Conservation (phyloP, 2,113 vertebrate genomes). For the Eurypyga helias region DNA sequence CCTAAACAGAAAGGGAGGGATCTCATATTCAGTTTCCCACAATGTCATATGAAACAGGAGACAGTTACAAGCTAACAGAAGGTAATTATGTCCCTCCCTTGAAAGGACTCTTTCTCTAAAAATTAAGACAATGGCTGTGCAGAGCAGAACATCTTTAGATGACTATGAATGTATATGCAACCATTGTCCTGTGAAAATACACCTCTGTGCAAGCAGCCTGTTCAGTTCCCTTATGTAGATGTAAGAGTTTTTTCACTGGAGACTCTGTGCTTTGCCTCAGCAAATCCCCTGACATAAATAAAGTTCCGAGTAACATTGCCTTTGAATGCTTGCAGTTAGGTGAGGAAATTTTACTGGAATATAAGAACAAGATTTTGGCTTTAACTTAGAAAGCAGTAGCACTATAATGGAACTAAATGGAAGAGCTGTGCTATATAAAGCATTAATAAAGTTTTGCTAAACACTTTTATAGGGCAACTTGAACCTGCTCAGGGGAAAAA, state of each 20-base stretch:
- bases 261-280: neutral
- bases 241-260: neutral
- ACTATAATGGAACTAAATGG: neutral
- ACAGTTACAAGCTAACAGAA: neutral
- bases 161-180: neutral
- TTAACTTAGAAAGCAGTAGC: neutral
- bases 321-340: neutral
- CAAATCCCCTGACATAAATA: neutral
- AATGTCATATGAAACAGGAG: neutral
- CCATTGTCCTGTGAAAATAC: neutral
- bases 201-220: neutral
- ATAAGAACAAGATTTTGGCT: neutral
- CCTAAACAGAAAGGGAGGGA: neutral
- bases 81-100: neutral
- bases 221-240: neutral
- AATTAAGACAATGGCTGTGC: neutral
- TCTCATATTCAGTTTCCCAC: neutral
- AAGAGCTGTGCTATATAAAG: neutral
- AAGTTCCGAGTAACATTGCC: neutral
- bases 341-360: neutral
- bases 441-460: neutral
- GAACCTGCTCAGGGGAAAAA: neutral
- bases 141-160: neutral
- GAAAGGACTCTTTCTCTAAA: neutral
- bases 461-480: neutral